These are phyloP conservation scores for Andrena praecox DNA, from an alignment of 2,888 invertebrate species.

Conservation along the genomic window DNA sequence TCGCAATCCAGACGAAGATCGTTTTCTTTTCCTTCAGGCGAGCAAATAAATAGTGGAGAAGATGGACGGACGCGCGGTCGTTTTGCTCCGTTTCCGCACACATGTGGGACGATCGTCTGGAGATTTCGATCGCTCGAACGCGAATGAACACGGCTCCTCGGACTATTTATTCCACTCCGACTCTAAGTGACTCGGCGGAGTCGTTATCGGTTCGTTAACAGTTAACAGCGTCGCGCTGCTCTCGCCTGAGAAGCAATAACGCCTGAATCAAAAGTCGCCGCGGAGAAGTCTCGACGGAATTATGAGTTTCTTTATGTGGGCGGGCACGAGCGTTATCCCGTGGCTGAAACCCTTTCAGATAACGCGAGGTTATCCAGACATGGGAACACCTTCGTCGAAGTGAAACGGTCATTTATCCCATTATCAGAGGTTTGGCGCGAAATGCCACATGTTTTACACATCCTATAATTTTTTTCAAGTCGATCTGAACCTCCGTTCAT, in stretches of 20 bases:
- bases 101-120: not conserved
- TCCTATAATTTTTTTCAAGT: not conserved
- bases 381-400: not conserved
- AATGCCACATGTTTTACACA: too few species aligned
- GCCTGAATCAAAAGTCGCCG: not conserved
- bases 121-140: not conserved
- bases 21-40: not conserved
- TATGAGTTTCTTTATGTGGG: not conserved
- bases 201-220: slow-evolving; percentile 40
- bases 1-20: not conserved
- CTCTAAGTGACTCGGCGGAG: slow-evolving; percentile 6
- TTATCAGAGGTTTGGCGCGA: too few species aligned
- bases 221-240: not conserved
- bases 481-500: too few species aligned
- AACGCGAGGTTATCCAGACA: not conserved
- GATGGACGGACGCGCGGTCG: not conserved
- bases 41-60: not conserved
- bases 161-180: not conserved
- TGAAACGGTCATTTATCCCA: not conserved
- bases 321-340: not conserved
- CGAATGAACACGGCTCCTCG: not conserved
- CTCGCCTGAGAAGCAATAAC: not conserved
- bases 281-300: not conserved
- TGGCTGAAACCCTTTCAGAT: not conserved
- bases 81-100: not conserved